phyloP scores from a whole-genome alignment of 2,113 vertebrate genomes.

The Periophthalmodon schlosseri region DNA sequence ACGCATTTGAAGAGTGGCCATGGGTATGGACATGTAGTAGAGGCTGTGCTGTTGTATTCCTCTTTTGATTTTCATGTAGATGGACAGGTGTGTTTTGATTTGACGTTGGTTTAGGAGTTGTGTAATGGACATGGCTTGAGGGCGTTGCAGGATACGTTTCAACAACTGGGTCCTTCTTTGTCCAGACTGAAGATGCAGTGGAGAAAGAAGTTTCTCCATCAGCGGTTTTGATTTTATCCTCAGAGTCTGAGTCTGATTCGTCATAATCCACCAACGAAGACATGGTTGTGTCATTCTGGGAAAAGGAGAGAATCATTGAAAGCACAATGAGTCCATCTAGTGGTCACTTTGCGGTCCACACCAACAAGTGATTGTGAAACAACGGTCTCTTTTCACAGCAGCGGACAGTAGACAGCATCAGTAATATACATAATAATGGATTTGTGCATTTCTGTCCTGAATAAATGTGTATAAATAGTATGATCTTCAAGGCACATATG shows the following conservation, averaged over 20 bases:
- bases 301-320: constrained; percentile 17
- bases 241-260: constrained; percentile 90
- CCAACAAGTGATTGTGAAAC: neutral
- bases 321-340: constrained; percentile 45
- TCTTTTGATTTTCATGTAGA: constrained; percentile 14
- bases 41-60: neutral
- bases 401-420: neutral
- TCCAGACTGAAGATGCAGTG: constrained; percentile 6
- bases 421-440: neutral
- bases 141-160: neutral
- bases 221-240: constrained; percentile 65
- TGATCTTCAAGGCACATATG: neutral
- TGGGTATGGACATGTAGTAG: constrained; percentile 14
- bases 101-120: constrained; percentile 5
- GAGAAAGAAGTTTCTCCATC: constrained; percentile 1
- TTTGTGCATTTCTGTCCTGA: neutral
- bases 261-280: constrained; percentile 90
- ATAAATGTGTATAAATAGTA: neutral
- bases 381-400: neutral
- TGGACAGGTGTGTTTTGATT: neutral
- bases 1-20: neutral
- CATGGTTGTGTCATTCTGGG: constrained; percentile 70
- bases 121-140: neutral
- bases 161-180: constrained; percentile 19
- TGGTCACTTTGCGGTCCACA: constrained; percentile 21